A percentile compares a stretch with the other conserved stretches of the same genome.
phyloP scores from a whole-genome alignment of 2,797 vertebrate genomes.

The Centroberyx gerrardi region DNA sequence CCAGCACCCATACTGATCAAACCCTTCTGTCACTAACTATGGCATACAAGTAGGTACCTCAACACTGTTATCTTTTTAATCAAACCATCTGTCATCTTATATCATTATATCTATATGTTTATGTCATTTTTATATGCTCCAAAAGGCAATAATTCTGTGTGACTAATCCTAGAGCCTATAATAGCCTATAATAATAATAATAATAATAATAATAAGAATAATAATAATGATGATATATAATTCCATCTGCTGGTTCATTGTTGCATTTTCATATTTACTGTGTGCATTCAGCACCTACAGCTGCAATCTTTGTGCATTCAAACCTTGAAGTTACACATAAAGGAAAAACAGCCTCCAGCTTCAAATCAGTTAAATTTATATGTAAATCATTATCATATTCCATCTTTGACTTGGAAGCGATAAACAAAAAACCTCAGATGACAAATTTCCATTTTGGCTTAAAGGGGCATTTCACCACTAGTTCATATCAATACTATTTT shows the following conservation, averaged over 20 bases:
- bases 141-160: too few species aligned
- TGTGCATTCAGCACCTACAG: background rate
- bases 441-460: background rate
- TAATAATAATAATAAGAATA: too few species aligned
- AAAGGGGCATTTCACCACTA: background rate
- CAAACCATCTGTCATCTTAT: background rate
- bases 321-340: slow-evolving; percentile 13
- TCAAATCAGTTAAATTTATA: slow-evolving; percentile 3
- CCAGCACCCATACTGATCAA: too few species aligned
- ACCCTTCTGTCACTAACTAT: slow-evolving; percentile 4
- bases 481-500: background rate
- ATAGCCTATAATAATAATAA: too few species aligned
- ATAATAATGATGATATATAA: background rate
- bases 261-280: slow-evolving; percentile 5
- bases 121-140: too few species aligned
- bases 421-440: background rate
- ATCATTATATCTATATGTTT: too few species aligned
- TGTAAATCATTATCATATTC: background rate
- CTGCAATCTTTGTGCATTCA: background rate
- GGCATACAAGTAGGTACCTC: slow-evolving; percentile 1
- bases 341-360: slow-evolving; percentile 10
- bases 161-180: too few species aligned
- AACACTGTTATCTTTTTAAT: slow-evolving; percentile 24
- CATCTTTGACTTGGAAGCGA: slow-evolving; percentile 1
- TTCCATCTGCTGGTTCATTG: slow-evolving; percentile 20